A percentile compares a stretch with the other conserved stretches of the same genome.
phyloP scores from a whole-genome alignment of 1,140 invertebrate genomes.

The Heterodera carotae region DNA sequence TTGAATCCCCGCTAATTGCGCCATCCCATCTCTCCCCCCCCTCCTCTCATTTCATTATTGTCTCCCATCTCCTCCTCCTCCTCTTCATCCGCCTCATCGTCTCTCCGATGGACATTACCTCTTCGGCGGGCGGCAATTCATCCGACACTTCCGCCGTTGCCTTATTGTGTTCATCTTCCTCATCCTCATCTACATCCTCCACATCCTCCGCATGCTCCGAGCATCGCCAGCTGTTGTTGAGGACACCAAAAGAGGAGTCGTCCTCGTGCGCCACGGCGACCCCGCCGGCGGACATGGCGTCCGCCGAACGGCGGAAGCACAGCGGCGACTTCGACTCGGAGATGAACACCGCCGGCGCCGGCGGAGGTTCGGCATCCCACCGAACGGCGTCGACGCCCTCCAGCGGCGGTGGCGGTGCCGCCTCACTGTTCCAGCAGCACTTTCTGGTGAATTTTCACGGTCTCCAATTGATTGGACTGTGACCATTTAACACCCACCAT shows the following conservation, averaged over 20 bases:
- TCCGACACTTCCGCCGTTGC: neutral
- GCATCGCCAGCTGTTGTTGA: neutral
- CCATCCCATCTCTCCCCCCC: neutral
- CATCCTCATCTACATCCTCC: conserved; percentile 30
- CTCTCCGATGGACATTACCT: neutral
- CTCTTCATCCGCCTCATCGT: no score
- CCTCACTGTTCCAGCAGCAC: conserved; percentile 1
- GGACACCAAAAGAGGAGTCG: neutral
- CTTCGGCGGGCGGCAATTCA: neutral
- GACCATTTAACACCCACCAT: neutral
- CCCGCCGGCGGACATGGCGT: neutral
- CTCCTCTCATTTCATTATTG: neutral
- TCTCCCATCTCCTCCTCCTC: neutral
- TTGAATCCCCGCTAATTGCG: conserved; percentile 6
- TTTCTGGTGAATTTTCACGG: conserved; percentile 2
- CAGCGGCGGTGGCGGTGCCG: no score
- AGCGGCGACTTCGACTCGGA: neutral
- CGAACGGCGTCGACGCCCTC: neutral
- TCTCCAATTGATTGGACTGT: neutral
- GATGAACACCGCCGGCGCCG: no score
- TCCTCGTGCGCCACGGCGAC: no score
- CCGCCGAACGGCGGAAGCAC: neutral
- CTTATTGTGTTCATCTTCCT: conserved; percentile 13
- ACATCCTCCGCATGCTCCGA: conserved; percentile 28
- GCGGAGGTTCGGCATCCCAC: neutral